phyloP scores from a whole-genome alignment of 2,797 vertebrate species.

The Dermochelys coriacea region DNA sequence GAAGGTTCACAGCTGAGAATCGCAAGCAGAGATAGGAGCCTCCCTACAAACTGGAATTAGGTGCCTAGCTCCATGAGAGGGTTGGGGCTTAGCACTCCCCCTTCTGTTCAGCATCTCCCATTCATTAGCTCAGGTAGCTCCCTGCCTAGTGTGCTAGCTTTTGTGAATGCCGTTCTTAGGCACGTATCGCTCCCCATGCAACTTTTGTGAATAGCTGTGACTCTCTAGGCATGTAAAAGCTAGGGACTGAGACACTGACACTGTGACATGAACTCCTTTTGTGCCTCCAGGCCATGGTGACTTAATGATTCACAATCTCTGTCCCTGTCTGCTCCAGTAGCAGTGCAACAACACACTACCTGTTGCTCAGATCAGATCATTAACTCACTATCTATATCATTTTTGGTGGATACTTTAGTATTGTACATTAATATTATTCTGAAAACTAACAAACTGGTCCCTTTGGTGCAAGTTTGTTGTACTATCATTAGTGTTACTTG shows the following conservation, averaged over 20 bases:
- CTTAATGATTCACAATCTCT: not conserved
- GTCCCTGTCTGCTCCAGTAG: not conserved
- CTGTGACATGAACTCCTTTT: not conserved
- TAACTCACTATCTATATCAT: not conserved
- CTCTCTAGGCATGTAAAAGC: too few relatives aligned
- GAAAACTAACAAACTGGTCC: not conserved
- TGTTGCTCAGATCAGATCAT: not conserved
- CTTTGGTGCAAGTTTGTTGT: not conserved
- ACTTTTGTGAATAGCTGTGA: too few relatives aligned
- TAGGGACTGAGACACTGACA: not conserved
- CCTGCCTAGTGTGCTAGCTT: not conserved
- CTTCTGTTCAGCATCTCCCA: not conserved
- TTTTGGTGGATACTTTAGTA: not conserved
- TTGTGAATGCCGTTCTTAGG: not conserved
- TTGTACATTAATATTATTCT: not conserved
- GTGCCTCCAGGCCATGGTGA: too few relatives aligned
- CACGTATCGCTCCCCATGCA: too few relatives aligned
- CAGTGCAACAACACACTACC: not conserved
- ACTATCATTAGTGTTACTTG: not conserved
- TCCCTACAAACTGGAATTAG: not conserved
- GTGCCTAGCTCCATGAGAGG: not conserved
- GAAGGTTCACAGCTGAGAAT: not conserved
- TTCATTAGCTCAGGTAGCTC: not conserved
- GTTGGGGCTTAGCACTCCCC: not conserved
- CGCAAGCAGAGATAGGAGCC: not conserved